Evolutionary conservation across 1,140 invertebrate genomes (phyloP).

Genomic region (Rhagoletis pomonella): DNA sequence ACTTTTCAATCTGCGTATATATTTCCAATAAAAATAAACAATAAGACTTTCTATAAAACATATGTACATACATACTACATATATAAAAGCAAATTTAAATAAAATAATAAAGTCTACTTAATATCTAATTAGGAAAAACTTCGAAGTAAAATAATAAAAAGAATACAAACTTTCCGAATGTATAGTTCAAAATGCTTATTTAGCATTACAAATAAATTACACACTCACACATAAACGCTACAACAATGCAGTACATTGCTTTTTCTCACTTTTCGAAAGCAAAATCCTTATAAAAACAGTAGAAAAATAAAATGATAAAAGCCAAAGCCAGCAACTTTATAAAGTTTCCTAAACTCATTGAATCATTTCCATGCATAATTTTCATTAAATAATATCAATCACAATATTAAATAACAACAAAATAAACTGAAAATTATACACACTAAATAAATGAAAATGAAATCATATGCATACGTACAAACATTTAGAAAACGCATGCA

Average conservation of each 20-base stretch:
- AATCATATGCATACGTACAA: conserved; percentile 14
- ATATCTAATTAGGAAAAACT: background rate
- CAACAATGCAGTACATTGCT: background rate
- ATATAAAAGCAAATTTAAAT: no score
- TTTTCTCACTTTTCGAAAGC: background rate
- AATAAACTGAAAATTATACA: background rate
- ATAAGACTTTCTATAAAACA: no score
- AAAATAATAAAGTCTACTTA: background rate
- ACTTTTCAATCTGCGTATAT: no score
- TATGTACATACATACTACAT: no score
- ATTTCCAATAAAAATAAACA: no score
- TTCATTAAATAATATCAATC: conserved; percentile 2
- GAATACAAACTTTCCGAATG: background rate
- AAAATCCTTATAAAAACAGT: no score
- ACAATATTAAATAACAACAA: no score
- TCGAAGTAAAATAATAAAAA: no score
- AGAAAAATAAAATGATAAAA: background rate
- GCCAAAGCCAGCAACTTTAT: conserved; percentile 10
- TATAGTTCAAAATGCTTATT: background rate
- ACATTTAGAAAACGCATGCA: conserved; percentile 9
- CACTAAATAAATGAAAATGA: no score
- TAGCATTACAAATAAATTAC: background rate
- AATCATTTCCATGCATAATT: background rate
- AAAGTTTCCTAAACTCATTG: background rate
- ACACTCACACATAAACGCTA: background rate